Percentiles rank a stretch among this genome's conserved stretches.
These are phyloP conservation scores for Penelope pileata DNA, from an alignment of 2,113 vertebrate genomes.

Conservation along the genomic window DNA sequence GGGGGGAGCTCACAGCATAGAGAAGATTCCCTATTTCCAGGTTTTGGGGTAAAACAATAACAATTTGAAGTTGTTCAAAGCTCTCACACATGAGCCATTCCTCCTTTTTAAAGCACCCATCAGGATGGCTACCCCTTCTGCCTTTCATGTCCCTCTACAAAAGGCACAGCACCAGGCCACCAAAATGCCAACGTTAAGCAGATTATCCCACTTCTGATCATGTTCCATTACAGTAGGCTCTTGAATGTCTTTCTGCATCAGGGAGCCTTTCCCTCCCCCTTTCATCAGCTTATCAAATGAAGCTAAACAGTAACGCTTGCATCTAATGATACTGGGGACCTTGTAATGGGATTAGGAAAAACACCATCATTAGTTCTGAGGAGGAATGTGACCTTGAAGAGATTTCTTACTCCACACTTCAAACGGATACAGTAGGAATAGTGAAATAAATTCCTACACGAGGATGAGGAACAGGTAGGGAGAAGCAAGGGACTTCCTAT, in stretches of 20 bases:
- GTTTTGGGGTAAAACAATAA: background rate
- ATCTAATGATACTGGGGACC: slow-evolving; percentile 61
- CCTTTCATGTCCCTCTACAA: background rate
- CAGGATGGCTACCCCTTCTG: background rate
- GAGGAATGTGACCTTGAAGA: slow-evolving; percentile 58
- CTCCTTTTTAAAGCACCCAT: background rate
- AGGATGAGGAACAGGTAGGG: background rate
- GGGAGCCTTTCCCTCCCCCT: slow-evolving; percentile 36
- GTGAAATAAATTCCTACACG: background rate
- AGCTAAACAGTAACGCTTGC: slow-evolving; percentile 49
- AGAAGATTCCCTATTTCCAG: slow-evolving; percentile 48
- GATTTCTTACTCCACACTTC: slow-evolving; percentile 18
- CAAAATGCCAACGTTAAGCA: slow-evolving; percentile 38
- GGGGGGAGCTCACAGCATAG: slow-evolving; percentile 82
- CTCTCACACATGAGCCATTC: background rate
- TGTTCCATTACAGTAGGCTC: slow-evolving; percentile 15
- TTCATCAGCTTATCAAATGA: slow-evolving; percentile 74
- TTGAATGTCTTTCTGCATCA: slow-evolving; percentile 28
- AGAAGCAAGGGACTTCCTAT: background rate
- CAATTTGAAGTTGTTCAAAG: background rate
- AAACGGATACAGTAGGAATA: background rate
- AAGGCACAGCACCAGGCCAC: slow-evolving; percentile 12
- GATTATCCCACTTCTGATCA: slow-evolving; percentile 30
- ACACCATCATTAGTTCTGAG: slow-evolving; percentile 64
- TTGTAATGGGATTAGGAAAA: slow-evolving; percentile 67